These are phyloP conservation scores for Centropus unirufus DNA, from an alignment of 2,113 vertebrate genomes.

Conservation along the genomic window DNA sequence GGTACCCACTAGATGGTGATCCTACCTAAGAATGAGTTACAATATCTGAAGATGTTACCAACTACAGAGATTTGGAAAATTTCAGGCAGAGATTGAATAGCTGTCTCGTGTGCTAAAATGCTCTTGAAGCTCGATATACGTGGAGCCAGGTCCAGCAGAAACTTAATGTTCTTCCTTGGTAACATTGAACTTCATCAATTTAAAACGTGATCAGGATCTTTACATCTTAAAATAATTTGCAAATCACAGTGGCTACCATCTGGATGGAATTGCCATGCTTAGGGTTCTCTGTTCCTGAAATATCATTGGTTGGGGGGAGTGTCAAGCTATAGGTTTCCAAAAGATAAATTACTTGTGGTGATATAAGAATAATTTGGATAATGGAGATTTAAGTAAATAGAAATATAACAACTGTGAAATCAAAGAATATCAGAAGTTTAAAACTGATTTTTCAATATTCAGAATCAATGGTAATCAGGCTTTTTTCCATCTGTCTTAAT, in stretches of 20 bases:
- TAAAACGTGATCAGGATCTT: background rate
- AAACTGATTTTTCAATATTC: background rate
- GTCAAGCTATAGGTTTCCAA: background rate
- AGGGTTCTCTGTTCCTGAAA: background rate
- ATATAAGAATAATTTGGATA: background rate
- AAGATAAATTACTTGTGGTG: background rate
- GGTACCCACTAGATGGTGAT: slow-evolving; percentile 52
- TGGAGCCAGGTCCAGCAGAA: background rate
- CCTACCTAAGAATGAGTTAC: background rate
- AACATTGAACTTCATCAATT: background rate
- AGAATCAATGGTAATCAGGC: background rate
- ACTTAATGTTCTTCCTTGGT: background rate
- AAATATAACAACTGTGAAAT: background rate
- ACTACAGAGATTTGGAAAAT: background rate
- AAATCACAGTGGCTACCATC: background rate
- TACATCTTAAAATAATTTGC: background rate
- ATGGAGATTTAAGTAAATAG: background rate
- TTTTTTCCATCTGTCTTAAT: background rate
- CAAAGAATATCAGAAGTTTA: background rate
- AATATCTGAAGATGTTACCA: background rate
- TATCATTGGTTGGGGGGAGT: background rate
- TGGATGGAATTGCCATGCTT: background rate
- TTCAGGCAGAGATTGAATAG: background rate
- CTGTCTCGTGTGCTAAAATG: background rate
- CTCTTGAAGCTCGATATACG: rapidly evolving